Conservation (phyloP, 2,888 invertebrate species). For the Invenusta paracnida region DNA sequence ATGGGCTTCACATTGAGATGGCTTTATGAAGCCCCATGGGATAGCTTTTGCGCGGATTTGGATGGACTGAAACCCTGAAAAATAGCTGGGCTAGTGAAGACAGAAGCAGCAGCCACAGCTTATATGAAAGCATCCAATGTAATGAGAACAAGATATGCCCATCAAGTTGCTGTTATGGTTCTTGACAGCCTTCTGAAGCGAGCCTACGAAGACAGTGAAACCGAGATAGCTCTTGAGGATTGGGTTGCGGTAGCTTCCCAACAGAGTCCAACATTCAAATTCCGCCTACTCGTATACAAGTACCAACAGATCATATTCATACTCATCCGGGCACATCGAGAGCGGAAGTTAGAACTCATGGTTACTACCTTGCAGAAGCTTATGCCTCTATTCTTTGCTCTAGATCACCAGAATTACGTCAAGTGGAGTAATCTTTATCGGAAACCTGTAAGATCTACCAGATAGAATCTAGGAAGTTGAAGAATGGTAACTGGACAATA, state of each 20-base stretch:
- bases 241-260: not conserved
- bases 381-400: slow-evolving; percentile 28
- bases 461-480: slow-evolving; percentile 8
- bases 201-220: slow-evolving; percentile 20
- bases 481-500: slow-evolving; percentile 42
- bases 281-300: slow-evolving; percentile 44
- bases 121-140: slow-evolving; percentile 43
- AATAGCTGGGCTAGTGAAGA: slow-evolving; percentile 43
- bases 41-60: slow-evolving; percentile 42
- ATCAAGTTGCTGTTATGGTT: slow-evolving; percentile 42
- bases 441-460: slow-evolving; percentile 13
- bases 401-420: slow-evolving; percentile 21
- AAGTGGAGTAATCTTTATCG: slow-evolving; percentile 4
- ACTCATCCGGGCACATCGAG: slow-evolving; percentile 42
- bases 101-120: slow-evolving; percentile 45
- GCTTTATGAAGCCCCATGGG: slow-evolving; percentile 45
- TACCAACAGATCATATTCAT: slow-evolving; percentile 33
- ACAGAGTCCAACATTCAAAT: slow-evolving; percentile 41
- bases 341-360: slow-evolving; percentile 42
- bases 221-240: slow-evolving; percentile 9
- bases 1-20: slow-evolving; percentile 34
- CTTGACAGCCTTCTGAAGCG: slow-evolving; percentile 41
- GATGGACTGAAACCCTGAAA: slow-evolving; percentile 45
- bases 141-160: slow-evolving; percentile 46
- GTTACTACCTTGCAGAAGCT: slow-evolving; percentile 24